These are phyloP conservation scores for Paramuricea clavata DNA, from an alignment of 92 coral and sea anemone genomes.

Conservation along the genomic window DNA sequence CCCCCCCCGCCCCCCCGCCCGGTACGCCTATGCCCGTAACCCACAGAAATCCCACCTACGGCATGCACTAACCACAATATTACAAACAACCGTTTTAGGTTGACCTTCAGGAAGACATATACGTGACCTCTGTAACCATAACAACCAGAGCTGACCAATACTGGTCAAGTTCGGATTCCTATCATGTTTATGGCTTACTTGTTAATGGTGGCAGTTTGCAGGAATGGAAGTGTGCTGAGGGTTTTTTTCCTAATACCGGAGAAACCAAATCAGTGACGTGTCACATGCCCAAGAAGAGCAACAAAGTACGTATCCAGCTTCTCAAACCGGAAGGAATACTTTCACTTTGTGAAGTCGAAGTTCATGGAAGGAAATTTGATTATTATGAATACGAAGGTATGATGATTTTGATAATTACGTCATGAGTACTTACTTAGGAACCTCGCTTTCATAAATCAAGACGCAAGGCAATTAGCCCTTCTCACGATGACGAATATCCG, in stretches of 20 bases:
- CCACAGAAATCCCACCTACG: neutral
- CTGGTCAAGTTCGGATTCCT: neutral
- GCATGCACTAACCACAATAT: neutral
- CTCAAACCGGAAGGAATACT: neutral
- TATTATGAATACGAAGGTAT: neutral
- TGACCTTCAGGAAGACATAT: conserved; percentile 2
- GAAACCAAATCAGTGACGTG: neutral
- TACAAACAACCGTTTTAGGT: neutral
- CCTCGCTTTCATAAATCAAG: no score
- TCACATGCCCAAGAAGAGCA: neutral
- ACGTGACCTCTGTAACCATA: conserved; percentile 11
- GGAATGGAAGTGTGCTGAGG: neutral
- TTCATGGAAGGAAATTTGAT: conserved; percentile 8
- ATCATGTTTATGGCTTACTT: neutral
- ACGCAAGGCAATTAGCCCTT: no score
- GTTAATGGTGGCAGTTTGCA: neutral
- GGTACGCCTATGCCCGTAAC: no score
- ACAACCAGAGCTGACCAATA: conserved; percentile 12
- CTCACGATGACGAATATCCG: no score
- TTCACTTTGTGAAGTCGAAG: conserved; percentile 23
- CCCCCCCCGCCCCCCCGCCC: no score
- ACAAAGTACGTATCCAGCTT: neutral
- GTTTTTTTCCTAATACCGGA: neutral
- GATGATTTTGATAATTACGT: no score
- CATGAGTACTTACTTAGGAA: no score